phyloP scores from a whole-genome alignment of 2,888 invertebrate genomes.

The Oscheius myriophilus region DNA sequence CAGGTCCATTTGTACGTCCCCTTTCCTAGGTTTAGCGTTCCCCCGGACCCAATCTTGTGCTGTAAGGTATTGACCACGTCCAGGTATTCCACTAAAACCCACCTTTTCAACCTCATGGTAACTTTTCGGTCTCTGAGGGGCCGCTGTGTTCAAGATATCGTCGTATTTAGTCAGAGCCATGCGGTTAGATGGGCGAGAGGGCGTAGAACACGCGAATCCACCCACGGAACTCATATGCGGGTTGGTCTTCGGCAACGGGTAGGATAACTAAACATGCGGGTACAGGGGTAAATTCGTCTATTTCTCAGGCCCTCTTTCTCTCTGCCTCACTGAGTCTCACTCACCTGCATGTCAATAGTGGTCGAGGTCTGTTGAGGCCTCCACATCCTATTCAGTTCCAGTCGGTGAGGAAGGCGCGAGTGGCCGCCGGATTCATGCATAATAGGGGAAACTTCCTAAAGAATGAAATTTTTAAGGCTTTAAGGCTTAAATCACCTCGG shows the following conservation, averaged over 20 bases:
- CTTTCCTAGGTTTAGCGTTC: too few relatives aligned
- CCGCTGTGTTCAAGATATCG: constrained; percentile 15
- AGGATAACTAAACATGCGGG: background rate
- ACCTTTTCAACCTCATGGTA: constrained; percentile 21
- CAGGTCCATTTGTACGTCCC: too few relatives aligned
- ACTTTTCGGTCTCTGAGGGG: background rate
- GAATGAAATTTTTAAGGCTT: background rate
- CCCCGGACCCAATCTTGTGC: too few relatives aligned
- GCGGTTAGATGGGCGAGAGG: background rate
- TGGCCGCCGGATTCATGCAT: constrained; percentile 1
- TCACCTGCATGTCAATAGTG: constrained; percentile 15
- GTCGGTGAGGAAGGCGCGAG: background rate
- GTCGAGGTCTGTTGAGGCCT: constrained; percentile 25
- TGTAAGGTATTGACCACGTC: too few relatives aligned
- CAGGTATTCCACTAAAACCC: background rate
- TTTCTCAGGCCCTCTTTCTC: background rate
- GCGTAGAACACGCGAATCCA: constrained; percentile 20
- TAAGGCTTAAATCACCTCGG: too few relatives aligned
- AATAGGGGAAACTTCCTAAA: constrained; percentile 25
- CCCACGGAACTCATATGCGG: constrained; percentile 1
- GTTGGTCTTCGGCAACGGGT: constrained; percentile 20
- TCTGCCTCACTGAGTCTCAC: too few relatives aligned
- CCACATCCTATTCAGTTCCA: constrained; percentile 12
- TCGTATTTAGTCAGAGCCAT: constrained; percentile 14
- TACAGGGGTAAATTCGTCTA: background rate